Evolutionary conservation across 2,888 invertebrate genomes (phyloP), one percentile per base, ranked within the genome.

Genomic region (Lasioglossum pauxillum): DNA sequence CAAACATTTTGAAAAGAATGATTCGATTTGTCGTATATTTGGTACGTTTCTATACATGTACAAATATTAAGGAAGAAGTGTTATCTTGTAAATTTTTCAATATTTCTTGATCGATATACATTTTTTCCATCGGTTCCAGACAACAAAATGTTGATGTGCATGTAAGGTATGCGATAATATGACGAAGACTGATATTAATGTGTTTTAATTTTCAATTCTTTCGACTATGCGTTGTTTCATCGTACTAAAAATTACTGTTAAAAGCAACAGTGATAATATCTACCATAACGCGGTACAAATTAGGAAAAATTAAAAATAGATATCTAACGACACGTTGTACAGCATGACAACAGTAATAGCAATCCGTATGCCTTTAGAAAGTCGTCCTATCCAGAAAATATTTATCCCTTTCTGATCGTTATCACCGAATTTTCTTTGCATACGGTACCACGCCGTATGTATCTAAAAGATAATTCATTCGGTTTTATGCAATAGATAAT

Each of bases 271-370:
- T 60, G 27, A n/a, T 35, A 69, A 69, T 72, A 72, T 60, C 41
- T 69, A 78, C 69, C 77, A 53, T 75, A 38, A 81, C 60, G 44
- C 53, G 71, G 69, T 80, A 75, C 49, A 85, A 79, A 75, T 81
- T 53, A n/a, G 16, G 7, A 64, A 31, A 19, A 31, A 69, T 23
- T 38, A 38, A 69, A 14, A 69, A 69, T 69, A 69, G 35, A 38
- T 69, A 69, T 69, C 38, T 69, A 38, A 38, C 38, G 69, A 38
- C 69, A 38, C 23, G 5, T 75, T 80, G 4, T n/a, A 53, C n/a
- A 49, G 41, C 38, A 82, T 74, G 49, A n/a, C n/a, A 74, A 80
- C 77, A 78, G 46, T 31, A 46, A 74, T 38, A 69, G 14, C 35
- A 31, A 67, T 67, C 14, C 27, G 49, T 60, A 71, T 60, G 73